Evolutionary conservation across 1,140 invertebrate species (phyloP).

Genomic region (Sinella curviseta): DNA sequence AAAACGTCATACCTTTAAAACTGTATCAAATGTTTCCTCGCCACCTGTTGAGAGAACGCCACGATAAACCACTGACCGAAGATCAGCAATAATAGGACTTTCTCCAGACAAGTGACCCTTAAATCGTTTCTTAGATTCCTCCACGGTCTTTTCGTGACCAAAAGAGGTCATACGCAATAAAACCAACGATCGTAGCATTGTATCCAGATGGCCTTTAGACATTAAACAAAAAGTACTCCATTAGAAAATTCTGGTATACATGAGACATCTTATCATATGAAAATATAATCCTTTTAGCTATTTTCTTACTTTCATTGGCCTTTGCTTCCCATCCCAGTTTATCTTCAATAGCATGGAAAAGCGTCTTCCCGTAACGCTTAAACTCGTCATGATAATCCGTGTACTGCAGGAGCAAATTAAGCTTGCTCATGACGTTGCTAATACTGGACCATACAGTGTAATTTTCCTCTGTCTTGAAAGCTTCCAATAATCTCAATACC

Average conservation of each 20-base stretch:
- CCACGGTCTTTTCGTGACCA: constrained; percentile 72
- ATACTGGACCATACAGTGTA: constrained; percentile 91
- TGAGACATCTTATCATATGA: not conserved
- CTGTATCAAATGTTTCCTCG: constrained; percentile 69
- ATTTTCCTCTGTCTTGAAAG: constrained; percentile 64
- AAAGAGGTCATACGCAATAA: constrained; percentile 76
- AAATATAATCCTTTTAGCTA: not conserved
- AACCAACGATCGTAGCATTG: constrained; percentile 79
- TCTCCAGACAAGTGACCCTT: constrained; percentile 65
- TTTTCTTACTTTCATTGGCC: constrained; percentile 64
- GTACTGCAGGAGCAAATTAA: constrained; percentile 73
- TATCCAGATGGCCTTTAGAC: constrained; percentile 72
- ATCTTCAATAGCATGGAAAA: constrained; percentile 69
- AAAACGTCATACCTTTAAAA: constrained; percentile 66
- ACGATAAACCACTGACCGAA: constrained; percentile 82
- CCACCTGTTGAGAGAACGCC: constrained; percentile 74
- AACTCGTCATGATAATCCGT: constrained; percentile 69
- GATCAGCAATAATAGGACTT: constrained; percentile 76
- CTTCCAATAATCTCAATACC: constrained; percentile 70
- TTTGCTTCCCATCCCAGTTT: constrained; percentile 77
- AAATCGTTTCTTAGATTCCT: constrained; percentile 71
- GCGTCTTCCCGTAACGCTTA: constrained; percentile 68
- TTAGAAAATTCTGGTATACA: constrained; percentile 7
- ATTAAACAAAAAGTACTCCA: constrained; percentile 39
- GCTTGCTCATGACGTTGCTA: constrained; percentile 72